Percentiles rank a stretch among this genome's conserved stretches.
Conservation (phyloP, 2,113 vertebrate species). For the Brienomyrus longianalis region DNA sequence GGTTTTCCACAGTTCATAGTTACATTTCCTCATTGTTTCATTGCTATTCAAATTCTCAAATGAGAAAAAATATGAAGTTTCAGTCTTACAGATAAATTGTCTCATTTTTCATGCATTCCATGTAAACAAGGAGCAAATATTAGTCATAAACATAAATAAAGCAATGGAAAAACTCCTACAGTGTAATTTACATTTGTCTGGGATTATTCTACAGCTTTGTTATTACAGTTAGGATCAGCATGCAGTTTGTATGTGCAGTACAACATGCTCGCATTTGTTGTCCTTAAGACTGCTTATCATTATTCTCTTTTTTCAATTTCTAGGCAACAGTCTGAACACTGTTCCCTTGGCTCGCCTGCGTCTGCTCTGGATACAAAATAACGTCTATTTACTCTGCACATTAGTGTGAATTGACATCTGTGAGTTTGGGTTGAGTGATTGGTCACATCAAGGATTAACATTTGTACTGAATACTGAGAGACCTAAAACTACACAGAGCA, state of each 20-base stretch:
- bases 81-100: neutral
- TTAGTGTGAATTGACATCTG: neutral
- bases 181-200: neutral
- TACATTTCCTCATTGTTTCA: neutral
- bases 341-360: neutral
- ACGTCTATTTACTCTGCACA: neutral
- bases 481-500: neutral
- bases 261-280: neutral
- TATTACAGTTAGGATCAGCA: neutral
- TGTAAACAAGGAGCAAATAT: neutral
- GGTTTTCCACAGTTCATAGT: neutral
- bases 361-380: neutral
- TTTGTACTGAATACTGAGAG: neutral
- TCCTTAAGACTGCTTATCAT: neutral
- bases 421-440: neutral
- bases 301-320: neutral
- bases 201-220: neutral
- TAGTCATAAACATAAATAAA: neutral
- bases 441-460: neutral
- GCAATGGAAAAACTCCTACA: neutral
- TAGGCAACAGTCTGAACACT: neutral
- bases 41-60: neutral
- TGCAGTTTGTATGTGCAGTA: neutral
- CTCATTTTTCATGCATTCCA: neutral
- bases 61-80: neutral